Conservation (phyloP, 2,113 vertebrate species). For the Halichoeres trimaculatus region DNA sequence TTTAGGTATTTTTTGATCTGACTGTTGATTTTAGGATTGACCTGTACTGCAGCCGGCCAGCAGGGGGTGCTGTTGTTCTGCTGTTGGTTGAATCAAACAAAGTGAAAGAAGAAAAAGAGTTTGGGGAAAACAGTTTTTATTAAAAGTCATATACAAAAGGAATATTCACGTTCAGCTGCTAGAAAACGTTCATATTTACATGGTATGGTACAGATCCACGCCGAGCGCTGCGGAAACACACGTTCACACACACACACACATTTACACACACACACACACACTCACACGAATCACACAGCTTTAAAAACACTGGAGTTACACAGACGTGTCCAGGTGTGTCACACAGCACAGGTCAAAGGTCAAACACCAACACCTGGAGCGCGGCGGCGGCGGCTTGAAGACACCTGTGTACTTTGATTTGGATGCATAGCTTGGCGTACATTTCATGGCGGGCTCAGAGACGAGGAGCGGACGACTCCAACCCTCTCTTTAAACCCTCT, state of each 20-base stretch:
- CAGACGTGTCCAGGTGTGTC: constrained; percentile 23
- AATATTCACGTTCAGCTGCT: constrained; percentile 68
- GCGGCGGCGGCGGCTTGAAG: constrained; percentile 28
- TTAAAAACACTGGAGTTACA: constrained; percentile 29
- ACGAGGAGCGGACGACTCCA: neutral
- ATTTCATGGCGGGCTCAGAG: constrained; percentile 30
- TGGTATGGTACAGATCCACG: constrained; percentile 42
- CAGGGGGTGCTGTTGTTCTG: too few relatives aligned
- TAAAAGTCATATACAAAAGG: constrained; percentile 84
- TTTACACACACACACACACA: constrained; percentile 26
- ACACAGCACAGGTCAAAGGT: constrained; percentile 15
- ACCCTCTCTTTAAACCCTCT: constrained; percentile 8
- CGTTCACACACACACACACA: constrained; percentile 22
- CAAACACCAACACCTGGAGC: constrained; percentile 43
- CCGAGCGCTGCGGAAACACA: constrained; percentile 11
- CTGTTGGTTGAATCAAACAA: neutral
- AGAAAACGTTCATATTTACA: constrained; percentile 83
- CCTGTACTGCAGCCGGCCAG: too few relatives aligned
- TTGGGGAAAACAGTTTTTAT: constrained; percentile 78
- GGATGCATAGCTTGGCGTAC: constrained; percentile 71
- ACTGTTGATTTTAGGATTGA: too few relatives aligned
- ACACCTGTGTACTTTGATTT: constrained; percentile 60
- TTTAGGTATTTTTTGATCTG: too few relatives aligned
- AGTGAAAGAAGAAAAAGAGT: neutral
- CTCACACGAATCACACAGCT: constrained; percentile 14